Evolutionary conservation across 2,797 vertebrate species (phyloP).

Genomic region (Gymnothorax javanicus): DNA sequence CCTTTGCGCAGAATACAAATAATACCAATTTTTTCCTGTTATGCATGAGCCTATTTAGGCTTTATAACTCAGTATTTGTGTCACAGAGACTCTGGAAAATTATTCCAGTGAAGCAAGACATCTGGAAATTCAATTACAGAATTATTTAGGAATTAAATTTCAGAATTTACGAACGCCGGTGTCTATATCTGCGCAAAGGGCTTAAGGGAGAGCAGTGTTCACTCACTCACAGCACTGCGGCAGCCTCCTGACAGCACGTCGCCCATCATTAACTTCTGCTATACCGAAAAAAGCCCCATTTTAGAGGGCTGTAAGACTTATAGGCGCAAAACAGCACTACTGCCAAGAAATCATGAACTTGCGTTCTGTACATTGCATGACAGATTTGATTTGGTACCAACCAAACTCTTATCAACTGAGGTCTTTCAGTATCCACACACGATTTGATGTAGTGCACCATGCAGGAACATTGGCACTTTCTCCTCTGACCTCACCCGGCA

Average conservation of each 20-base stretch:
- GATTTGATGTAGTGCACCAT: background rate
- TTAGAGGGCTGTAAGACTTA: conserved; percentile 33
- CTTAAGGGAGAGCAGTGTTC: conserved; percentile 27
- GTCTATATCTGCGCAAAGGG: too few relatives aligned
- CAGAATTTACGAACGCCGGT: too few relatives aligned
- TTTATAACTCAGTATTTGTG: too few relatives aligned
- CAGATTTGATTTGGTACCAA: background rate
- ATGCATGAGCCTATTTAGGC: too few relatives aligned
- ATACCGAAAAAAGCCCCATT: background rate
- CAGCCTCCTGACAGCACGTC: conserved; percentile 43
- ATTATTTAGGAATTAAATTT: too few relatives aligned
- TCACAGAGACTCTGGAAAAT: too few relatives aligned
- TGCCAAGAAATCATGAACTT: conserved; percentile 16
- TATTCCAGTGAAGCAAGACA: too few relatives aligned
- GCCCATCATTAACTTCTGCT: conserved; percentile 49
- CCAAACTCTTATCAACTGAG: background rate
- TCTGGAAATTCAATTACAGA: too few relatives aligned
- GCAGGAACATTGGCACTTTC: background rate
- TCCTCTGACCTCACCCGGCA: background rate
- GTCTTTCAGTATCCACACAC: background rate
- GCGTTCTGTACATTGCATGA: background rate
- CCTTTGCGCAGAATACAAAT: too few relatives aligned
- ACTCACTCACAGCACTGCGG: conserved; percentile 42
- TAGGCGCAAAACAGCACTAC: conserved; percentile 23
- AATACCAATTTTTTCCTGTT: too few relatives aligned